Evolutionary conservation across 2,888 invertebrate genomes (phyloP).

Genomic region (Dolichomitus sp.): DNA sequence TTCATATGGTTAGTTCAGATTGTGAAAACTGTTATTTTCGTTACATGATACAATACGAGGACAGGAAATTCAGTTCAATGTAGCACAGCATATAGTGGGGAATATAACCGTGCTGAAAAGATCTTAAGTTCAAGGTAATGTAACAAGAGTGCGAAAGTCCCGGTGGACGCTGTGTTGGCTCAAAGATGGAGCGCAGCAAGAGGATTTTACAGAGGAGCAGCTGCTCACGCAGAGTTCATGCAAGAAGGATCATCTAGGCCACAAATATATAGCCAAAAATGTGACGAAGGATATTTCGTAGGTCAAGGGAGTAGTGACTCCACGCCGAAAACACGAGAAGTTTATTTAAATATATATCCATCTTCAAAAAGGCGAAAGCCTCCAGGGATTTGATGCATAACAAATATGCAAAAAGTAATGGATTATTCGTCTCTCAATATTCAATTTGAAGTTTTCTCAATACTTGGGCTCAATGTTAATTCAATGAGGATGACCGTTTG

Average conservation of each 20-base stretch:
- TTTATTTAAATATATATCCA: background rate
- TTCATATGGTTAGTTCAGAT: background rate
- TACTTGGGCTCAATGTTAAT: background rate
- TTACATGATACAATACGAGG: conserved; percentile 2
- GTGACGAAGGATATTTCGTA: conserved; percentile 6
- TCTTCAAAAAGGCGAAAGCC: background rate
- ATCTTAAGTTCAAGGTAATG: background rate
- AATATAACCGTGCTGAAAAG: background rate
- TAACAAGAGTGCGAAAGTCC: conserved; percentile 6
- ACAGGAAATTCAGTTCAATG: background rate
- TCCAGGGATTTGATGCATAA: conserved; percentile 11
- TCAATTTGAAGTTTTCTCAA: background rate
- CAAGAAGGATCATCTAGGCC: conserved; percentile 43
- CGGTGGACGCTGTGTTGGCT: background rate
- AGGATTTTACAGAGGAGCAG: background rate
- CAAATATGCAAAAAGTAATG: background rate
- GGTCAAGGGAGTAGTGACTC: background rate
- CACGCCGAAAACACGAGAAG: too few relatives aligned
- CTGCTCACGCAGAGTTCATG: too few relatives aligned
- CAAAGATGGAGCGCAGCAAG: background rate
- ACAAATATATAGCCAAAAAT: conserved; percentile 8
- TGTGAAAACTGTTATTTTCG: conserved; percentile 4
- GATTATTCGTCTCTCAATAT: background rate
- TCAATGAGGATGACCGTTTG: background rate
- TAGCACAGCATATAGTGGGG: background rate